A percentile compares a stretch with the other conserved stretches of the same genome.
Conservation (phyloP, 1,140 invertebrate genomes). For the Phthorimaea operculella region DNA sequence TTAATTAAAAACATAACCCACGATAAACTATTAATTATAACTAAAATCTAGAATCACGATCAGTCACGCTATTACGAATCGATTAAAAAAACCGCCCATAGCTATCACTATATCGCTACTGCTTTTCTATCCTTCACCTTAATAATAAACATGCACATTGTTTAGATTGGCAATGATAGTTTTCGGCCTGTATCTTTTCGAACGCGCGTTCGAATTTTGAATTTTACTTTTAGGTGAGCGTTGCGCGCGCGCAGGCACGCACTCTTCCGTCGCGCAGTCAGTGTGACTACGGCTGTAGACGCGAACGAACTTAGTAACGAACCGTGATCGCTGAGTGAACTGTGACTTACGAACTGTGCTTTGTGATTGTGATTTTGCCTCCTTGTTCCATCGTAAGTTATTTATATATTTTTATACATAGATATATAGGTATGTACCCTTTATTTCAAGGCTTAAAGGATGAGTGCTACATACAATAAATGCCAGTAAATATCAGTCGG, state of each 20-base stretch:
- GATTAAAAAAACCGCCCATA: slow-evolving; percentile 38
- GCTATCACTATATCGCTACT: slow-evolving; percentile 22
- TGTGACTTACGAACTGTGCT: slow-evolving; percentile 51
- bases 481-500: neutral
- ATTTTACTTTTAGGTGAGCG: slow-evolving; percentile 49
- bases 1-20: too few species aligned
- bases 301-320: slow-evolving; percentile 55
- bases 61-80: slow-evolving; percentile 30
- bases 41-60: slow-evolving; percentile 19
- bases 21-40: slow-evolving; percentile 32
- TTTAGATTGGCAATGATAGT: slow-evolving; percentile 35
- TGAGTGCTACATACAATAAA: neutral
- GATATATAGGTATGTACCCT: neutral
- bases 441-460: neutral
- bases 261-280: slow-evolving; percentile 53
- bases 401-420: neutral
- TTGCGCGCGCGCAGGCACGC: slow-evolving; percentile 47
- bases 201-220: slow-evolving; percentile 32
- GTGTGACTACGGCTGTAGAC: slow-evolving; percentile 53
- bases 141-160: slow-evolving; percentile 23
- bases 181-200: slow-evolving; percentile 34
- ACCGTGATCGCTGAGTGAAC: slow-evolving; percentile 27
- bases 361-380: slow-evolving; percentile 34
- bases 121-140: slow-evolving; percentile 58
- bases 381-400: neutral